Conservation (phyloP, 2,888 invertebrate species). For the Apamea sordens region DNA sequence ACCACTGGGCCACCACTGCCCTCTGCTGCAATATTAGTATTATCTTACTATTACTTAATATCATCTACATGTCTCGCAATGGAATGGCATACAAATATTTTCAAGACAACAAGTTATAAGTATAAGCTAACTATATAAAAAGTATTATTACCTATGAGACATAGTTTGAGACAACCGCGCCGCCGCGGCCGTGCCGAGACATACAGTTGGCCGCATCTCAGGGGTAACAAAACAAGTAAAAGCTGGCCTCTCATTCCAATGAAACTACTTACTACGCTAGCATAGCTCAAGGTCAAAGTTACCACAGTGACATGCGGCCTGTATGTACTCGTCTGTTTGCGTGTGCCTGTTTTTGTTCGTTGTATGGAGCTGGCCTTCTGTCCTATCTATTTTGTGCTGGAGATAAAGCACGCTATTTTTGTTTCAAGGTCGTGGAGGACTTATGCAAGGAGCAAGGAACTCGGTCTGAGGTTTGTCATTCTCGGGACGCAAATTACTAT, state of each 20-base stretch:
- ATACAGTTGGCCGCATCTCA: neutral
- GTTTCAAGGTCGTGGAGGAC: conserved; percentile 54
- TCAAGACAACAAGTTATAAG: too few relatives aligned
- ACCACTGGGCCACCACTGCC: too few relatives aligned
- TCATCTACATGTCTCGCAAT: too few relatives aligned
- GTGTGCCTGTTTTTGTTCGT: neutral
- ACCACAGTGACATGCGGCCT: too few relatives aligned
- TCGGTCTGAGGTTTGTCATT: conserved; percentile 14
- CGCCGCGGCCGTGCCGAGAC: too few relatives aligned
- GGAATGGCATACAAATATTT: too few relatives aligned
- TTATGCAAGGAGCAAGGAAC: conserved; percentile 39
- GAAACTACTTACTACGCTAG: neutral
- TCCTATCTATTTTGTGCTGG: neutral
- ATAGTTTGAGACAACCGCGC: neutral
- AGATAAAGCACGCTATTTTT: conserved; percentile 57
- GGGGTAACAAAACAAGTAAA: neutral
- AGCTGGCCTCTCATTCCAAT: neutral
- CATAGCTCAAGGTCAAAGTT: neutral
- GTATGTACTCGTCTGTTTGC: neutral
- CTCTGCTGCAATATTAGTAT: too few relatives aligned
- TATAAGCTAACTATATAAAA: too few relatives aligned
- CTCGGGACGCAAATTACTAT: conserved; percentile 23
- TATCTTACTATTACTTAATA: too few relatives aligned
- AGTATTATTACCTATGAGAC: too few relatives aligned
- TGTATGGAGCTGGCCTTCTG: conserved; percentile 5